Base-by-base conservation (phyloP, 2,797 vertebrate genomes). In the Huso huso region DNA sequence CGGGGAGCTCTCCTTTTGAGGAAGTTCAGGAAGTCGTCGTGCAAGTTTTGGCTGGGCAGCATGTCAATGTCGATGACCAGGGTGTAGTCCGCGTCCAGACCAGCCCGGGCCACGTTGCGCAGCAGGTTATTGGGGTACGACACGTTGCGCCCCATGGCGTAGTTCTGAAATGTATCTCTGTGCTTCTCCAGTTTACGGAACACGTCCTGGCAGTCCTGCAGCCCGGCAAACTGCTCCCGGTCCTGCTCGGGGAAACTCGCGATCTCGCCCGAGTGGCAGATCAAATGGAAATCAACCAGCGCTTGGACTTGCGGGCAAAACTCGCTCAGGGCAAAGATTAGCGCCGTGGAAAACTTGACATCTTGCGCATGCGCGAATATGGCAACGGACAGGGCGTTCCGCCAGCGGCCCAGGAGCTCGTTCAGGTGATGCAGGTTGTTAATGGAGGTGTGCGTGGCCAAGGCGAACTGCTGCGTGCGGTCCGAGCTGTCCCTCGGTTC, bases 61-160 rank as follows among this genome's bases (percentile, higher is more conserved):
- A 95, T 96, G 87, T 96, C 94, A 1, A 94, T 82, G 73, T 96
- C 94, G 0, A 96, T 83, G 37, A 95, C 89, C 67, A 95, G 82
- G 52, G 88, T 58, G 81, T 90, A 92, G 64, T 81, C 71, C 13
- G 88, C 71, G 6, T 89, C 87, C 0, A 84, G 86, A 10, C 88
- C 90, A 0, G 85, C 76, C 0, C 93, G 83, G 11, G 94, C 94
- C 1, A 95, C 87, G 2, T 96, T 96, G 5, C 94, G 90, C 1
- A 96, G 89, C 4, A 96, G 82, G 78, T 96, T 96, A 75, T 96
- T 96, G 8, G 94, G 94, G 70, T 96, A 96, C 5, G 94, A 94
- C 66, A 92, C 71, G 37, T 95, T 94, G 37, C 83, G 85, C 0
- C 82, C 83, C 64, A 94, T 88, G 5, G 87, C 92, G 2, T 95